Evolutionary conservation across 2,888 invertebrate genomes (phyloP), one percentile per base, ranked within the genome.

Genomic region (Troides oblongomaculatus): DNA sequence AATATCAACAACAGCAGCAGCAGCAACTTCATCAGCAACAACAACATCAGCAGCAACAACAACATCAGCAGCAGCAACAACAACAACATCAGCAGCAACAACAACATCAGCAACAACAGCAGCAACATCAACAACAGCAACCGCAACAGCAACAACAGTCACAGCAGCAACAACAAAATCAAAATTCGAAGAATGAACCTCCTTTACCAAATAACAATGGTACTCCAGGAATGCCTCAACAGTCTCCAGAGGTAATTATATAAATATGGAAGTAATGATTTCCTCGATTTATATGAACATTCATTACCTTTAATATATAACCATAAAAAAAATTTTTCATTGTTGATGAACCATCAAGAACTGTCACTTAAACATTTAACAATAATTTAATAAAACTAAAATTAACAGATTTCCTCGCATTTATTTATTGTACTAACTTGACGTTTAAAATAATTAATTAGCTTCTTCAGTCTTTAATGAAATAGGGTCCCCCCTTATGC

Each of bases 131-230:
- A 0, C 77, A 89, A 64, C 88, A 88, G 71, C 76, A 86, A 21
- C 89, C 85, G 17, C 50, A 50, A 18, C 50, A 50, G 50, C 18
- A 14, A 5, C 50, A 50, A 17, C 50, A 50, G 18, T 18, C 14
- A 1, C 50, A 50, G 66, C 86, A 85, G 2, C 83, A 81, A 0
- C 84, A 83, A 5, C 94, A 82, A 73, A 74, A 78, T 64, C 84
- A 84, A 70, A 85, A 84, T 79, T 79, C 78, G 43, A 93, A 92
- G 78, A 84, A 86, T 76, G 93, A 93, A 73, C 94, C 92, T 73
- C 93, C 92, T 70, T 85, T 92, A 21, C 82, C 89, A n/a, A 89
- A 85, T 73, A 87, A 81, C 75, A 92, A 88, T 81, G 88, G 88
- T 72, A 89, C 82, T 75, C 80, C 89, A 70, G 90, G 88, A 75